Evolutionary conservation across 2,797 vertebrate species (phyloP).

Genomic region (Mormyrus hasselquistii): DNA sequence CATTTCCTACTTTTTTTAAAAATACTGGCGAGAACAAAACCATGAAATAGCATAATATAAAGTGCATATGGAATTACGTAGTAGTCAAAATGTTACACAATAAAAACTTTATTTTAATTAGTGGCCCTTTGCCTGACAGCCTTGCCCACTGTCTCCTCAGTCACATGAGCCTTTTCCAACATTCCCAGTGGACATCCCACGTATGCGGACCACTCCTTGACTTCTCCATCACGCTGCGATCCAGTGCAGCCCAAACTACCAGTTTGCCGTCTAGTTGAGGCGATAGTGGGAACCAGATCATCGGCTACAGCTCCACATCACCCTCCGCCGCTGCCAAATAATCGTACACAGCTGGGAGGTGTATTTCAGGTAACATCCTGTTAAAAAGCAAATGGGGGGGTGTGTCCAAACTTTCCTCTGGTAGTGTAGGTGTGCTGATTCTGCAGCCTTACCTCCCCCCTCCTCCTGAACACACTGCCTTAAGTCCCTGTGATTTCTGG

Average conservation of each 20-base stretch:
- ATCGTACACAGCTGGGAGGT: neutral
- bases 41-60: neutral
- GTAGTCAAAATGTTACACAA: neutral
- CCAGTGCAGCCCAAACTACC: neutral
- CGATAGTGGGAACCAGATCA: neutral
- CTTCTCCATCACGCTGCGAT: neutral
- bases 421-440: neutral
- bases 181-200: neutral
- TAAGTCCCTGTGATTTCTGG: neutral
- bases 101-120: neutral
- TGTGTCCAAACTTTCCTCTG: neutral
- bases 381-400: neutral
- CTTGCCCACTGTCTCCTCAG: neutral
- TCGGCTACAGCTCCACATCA: neutral
- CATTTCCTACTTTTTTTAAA: neutral
- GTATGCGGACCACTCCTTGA: neutral
- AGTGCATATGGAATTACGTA: neutral
- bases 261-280: neutral
- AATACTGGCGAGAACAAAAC: neutral
- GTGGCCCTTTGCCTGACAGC: neutral
- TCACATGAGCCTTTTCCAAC: neutral
- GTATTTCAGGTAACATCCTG: neutral
- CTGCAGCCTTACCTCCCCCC: neutral
- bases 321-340: neutral
- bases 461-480: neutral